Evolutionary conservation across 2,888 invertebrate genomes (phyloP).

Genomic region (Argyresthia albistria): DNA sequence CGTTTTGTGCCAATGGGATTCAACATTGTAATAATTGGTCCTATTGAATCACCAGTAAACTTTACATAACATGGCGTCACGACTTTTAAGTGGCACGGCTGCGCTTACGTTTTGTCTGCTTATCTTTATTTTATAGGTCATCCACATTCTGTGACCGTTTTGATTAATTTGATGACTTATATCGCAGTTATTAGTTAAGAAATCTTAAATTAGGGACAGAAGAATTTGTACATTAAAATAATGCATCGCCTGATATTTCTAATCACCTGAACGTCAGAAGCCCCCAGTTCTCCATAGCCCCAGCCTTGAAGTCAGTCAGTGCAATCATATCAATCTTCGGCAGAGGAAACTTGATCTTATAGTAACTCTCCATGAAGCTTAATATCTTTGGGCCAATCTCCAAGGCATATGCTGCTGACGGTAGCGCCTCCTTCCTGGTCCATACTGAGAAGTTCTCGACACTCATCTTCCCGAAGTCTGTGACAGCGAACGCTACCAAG

Average conservation of each 20-base stretch:
- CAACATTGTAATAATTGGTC: too few relatives aligned
- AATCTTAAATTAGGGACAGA: too few relatives aligned
- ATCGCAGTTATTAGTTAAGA: too few relatives aligned
- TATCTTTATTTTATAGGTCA: too few relatives aligned
- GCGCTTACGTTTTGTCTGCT: too few relatives aligned
- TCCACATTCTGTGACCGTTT: too few relatives aligned
- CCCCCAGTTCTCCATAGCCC: conserved; percentile 94
- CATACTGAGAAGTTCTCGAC: conserved; percentile 78
- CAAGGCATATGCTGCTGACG: conserved; percentile 82
- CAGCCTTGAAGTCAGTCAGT: conserved; percentile 89
- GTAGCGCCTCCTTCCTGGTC: conserved; percentile 78
- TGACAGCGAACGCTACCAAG: conserved; percentile 87
- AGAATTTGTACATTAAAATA: too few relatives aligned
- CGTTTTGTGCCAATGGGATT: too few relatives aligned
- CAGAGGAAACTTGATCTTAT: conserved; percentile 82
- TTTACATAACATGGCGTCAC: too few relatives aligned
- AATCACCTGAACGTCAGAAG: conserved; percentile 79
- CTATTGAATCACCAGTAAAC: too few relatives aligned
- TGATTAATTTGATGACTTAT: too few relatives aligned
- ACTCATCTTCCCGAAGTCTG: conserved; percentile 77
- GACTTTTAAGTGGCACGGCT: too few relatives aligned
- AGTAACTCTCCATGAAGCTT: conserved; percentile 79
- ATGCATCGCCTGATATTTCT: not conserved
- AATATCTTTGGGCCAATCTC: conserved; percentile 83
- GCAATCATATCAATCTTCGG: conserved; percentile 95